Conservation (phyloP, 1,140 invertebrate genomes). For the Papilio glaucus region DNA sequence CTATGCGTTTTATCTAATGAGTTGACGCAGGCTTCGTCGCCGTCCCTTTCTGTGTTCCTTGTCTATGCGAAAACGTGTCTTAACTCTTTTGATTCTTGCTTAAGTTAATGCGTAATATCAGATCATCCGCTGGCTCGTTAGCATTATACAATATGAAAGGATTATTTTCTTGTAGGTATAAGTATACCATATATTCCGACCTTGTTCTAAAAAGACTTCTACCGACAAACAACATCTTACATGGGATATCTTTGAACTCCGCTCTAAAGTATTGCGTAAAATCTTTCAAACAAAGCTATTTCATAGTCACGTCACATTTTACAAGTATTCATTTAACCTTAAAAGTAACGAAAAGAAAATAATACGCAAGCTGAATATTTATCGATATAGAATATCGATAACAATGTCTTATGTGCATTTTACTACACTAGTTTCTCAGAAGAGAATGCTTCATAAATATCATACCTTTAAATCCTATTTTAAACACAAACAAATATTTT, state of each 20-base stretch:
- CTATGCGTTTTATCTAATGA: too few relatives aligned
- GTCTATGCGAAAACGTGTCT: too few relatives aligned
- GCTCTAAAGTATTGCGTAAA: slow-evolving; percentile 14
- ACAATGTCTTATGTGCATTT: not conserved
- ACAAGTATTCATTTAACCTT: slow-evolving; percentile 11
- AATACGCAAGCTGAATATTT: slow-evolving; percentile 24
- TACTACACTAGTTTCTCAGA: slow-evolving; percentile 11
- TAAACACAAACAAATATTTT: not conserved
- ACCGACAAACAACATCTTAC: not conserved
- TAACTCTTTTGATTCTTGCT: too few relatives aligned
- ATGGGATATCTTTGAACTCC: slow-evolving; percentile 2
- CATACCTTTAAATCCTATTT: not conserved
- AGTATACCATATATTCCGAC: not conserved
- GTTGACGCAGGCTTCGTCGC: too few relatives aligned
- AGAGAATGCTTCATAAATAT: not conserved
- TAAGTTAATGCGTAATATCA: too few relatives aligned
- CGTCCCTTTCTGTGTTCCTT: too few relatives aligned
- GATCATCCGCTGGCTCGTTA: too few relatives aligned
- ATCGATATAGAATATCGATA: slow-evolving; percentile 10
- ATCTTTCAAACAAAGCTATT: slow-evolving; percentile 24
- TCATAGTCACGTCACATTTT: slow-evolving; percentile 24
- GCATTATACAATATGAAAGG: not conserved
- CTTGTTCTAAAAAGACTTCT: slow-evolving; percentile 2
- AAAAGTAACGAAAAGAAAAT: slow-evolving; percentile 12
- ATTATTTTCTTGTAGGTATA: too few relatives aligned